These are phyloP conservation scores for Manis crassicaudata DNA, from an alignment of 2,797 vertebrate species.

Conservation along the genomic window DNA sequence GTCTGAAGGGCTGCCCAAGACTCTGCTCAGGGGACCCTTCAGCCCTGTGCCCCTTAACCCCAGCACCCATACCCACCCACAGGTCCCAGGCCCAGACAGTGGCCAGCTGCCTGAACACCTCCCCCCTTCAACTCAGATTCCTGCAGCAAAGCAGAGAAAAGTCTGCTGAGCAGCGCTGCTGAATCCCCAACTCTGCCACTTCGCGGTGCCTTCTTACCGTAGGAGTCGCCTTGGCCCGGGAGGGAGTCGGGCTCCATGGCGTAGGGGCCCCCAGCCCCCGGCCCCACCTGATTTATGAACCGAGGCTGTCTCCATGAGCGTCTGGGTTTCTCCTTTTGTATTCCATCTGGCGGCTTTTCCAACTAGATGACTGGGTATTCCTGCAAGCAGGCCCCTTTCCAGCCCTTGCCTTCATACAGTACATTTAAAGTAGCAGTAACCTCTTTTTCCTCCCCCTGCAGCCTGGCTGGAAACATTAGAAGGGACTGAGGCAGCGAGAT, in stretches of 20 bases:
- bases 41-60: not conserved
- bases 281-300: slow-evolving; percentile 88
- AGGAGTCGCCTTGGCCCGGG: slow-evolving; percentile 88
- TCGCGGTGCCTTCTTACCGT: slow-evolving; percentile 89
- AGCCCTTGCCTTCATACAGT: slow-evolving; percentile 87
- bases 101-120: not conserved
- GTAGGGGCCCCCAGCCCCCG: slow-evolving; percentile 85
- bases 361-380: slow-evolving; percentile 87
- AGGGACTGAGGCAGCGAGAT: slow-evolving; percentile 75
- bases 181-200: slow-evolving; percentile 57
- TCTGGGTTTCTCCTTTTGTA: slow-evolving; percentile 89
- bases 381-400: slow-evolving; percentile 88
- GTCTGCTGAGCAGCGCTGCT: slow-evolving; percentile 39
- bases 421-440: slow-evolving; percentile 89
- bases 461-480: slow-evolving; percentile 81
- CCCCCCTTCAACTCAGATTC: not conserved
- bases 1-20: not conserved
- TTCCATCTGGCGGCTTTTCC: slow-evolving; percentile 92
- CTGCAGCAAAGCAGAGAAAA: slow-evolving; percentile 49
- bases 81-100: not conserved
- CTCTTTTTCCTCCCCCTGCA: slow-evolving; percentile 84
- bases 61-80: not conserved
- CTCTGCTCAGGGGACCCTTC: not conserved
- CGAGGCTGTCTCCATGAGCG: slow-evolving; percentile 86
- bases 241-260: slow-evolving; percentile 92